Evolutionary conservation across 2,888 invertebrate species (phyloP), one percentile per base, ranked within the genome.

Genomic region (Noctua comes): DNA sequence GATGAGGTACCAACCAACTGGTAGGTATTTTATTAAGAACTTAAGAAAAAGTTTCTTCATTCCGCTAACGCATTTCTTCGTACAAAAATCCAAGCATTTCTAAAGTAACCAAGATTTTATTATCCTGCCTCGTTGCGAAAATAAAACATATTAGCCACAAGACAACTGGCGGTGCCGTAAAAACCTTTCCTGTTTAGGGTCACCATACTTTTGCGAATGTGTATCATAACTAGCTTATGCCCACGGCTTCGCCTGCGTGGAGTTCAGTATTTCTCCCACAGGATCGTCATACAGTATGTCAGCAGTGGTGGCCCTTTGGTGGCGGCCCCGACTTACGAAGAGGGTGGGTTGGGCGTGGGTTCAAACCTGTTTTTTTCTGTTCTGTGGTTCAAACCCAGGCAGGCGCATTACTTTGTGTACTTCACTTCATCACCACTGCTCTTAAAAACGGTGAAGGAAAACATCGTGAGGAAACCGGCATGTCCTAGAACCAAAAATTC

Each of bases 141-240:
- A 88, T 88, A 88, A 88, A 88, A 86, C 82, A 86, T 88, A 88
- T 88, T 88, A 88, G 82, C 84, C 83, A 73, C 79, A 86, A 86
- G 88, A 88, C 88, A 88, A 88, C 89, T 87, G 84, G 83, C 40
- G 65, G 70, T 62, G 75, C 80, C 76, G 84, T 88, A 88, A 88
- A 88, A 88, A 80, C 79, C 76, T 78, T 77, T 77, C 68, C 71
- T 68, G 73, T 21, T 24, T 83, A 80, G 85, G 83, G 88, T 80
- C 64, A 86, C 88, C 88, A 87, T 80, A 64, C 31, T n/a, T n/a
- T 43, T 43, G 11, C 36, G 36, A 36, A 31, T 62, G 10, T 18
- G 62, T 31, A 31, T 31, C 3, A 31, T 59, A 59, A 31, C 31
- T 62, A 21, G 31, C 8, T 31, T 62, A 11, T 57, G 1, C 3